Percentiles rank a stretch among this genome's conserved stretches.
Evolutionary conservation across 37 sponge, comb jelly and placozoan species (phyloP).

Genomic region (Crambe crambe): DNA sequence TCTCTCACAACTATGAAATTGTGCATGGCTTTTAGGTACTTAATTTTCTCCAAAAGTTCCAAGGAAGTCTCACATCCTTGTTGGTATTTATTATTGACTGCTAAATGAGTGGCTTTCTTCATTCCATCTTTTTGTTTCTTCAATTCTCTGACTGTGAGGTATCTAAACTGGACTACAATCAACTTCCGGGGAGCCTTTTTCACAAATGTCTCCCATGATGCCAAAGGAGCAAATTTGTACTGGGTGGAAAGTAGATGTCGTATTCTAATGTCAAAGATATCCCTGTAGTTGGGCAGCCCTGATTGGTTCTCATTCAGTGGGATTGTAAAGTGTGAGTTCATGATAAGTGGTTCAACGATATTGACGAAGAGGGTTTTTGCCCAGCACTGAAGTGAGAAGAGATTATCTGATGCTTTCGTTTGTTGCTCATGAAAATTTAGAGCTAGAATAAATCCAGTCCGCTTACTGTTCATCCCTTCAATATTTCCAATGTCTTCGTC

Average conservation of each 20-base stretch:
- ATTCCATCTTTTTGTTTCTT: background rate
- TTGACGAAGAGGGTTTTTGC: slow-evolving; percentile 29
- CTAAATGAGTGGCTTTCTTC: background rate
- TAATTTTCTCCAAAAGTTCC: background rate
- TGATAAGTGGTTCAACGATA: slow-evolving; percentile 39
- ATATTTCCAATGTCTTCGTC: background rate
- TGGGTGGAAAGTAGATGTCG: slow-evolving; percentile 15
- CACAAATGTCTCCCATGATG: slow-evolving; percentile 20
- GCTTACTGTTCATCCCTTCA: background rate
- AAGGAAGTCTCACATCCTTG: slow-evolving; percentile 21
- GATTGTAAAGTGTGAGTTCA: background rate
- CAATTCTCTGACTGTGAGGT: slow-evolving; percentile 1
- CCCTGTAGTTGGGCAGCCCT: slow-evolving; percentile 12
- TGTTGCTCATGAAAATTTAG: slow-evolving; percentile 42
- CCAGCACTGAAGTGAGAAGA: slow-evolving; percentile 68
- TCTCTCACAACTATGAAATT: slow-evolving; percentile 35
- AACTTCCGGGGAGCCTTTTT: slow-evolving; percentile 43
- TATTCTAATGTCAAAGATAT: slow-evolving; percentile 27
- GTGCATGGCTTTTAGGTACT: background rate
- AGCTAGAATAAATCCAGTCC: slow-evolving; percentile 29
- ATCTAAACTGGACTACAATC: slow-evolving; percentile 35
- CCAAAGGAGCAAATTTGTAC: slow-evolving; percentile 10
- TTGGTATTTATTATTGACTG: background rate
- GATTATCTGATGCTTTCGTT: slow-evolving; percentile 40
- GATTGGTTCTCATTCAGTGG: background rate